Conservation (phyloP, 30 jellyfish, hydroid and myxozoan genomes). For the Aurelia aurita region DNA sequence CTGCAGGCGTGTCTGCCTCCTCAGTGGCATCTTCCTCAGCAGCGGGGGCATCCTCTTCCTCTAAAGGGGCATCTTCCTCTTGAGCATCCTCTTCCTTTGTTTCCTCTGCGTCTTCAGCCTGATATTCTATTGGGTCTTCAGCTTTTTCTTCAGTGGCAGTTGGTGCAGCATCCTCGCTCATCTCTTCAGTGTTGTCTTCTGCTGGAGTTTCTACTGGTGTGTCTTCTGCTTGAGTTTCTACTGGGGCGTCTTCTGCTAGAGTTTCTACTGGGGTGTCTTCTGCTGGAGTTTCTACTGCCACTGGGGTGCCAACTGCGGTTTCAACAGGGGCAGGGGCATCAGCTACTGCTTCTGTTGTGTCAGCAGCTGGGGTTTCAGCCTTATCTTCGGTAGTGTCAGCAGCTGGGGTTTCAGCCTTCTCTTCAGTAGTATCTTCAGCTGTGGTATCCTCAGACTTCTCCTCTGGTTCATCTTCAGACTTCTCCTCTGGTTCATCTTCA, state of each 20-base stretch:
- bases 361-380: conserved; percentile 51
- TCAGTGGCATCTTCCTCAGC: conserved; percentile 44
- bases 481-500: conserved; percentile 60
- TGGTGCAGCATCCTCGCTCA: conserved; percentile 10
- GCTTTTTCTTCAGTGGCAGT: conserved; percentile 28
- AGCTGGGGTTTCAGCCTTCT: conserved; percentile 23
- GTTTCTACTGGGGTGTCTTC: conserved; percentile 8
- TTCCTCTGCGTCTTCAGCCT: conserved; percentile 20
- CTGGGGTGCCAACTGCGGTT: not conserved
- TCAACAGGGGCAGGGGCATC: no score
- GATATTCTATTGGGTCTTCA: conserved; percentile 5
- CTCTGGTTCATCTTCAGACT: conserved; percentile 48
- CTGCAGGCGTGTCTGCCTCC: conserved; percentile 12
- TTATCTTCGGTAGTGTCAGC: conserved; percentile 40
- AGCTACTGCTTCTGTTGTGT: conserved; percentile 7
- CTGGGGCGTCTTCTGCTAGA: conserved; percentile 21
- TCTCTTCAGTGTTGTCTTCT: conserved; percentile 5
- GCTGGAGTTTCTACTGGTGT: conserved; percentile 14
- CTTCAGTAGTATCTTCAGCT: conserved; percentile 52
- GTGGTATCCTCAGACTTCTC: conserved; percentile 34
- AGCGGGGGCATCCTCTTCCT: not conserved
- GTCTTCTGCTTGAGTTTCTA: not conserved
- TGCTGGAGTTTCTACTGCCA: conserved; percentile 10
- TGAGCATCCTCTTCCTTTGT: not conserved
- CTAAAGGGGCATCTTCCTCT: conserved; percentile 15